A percentile compares a stretch with the other conserved stretches of the same genome.
Conservation (phyloP, 2,888 invertebrate genomes). For the Brenthis daphne region DNA sequence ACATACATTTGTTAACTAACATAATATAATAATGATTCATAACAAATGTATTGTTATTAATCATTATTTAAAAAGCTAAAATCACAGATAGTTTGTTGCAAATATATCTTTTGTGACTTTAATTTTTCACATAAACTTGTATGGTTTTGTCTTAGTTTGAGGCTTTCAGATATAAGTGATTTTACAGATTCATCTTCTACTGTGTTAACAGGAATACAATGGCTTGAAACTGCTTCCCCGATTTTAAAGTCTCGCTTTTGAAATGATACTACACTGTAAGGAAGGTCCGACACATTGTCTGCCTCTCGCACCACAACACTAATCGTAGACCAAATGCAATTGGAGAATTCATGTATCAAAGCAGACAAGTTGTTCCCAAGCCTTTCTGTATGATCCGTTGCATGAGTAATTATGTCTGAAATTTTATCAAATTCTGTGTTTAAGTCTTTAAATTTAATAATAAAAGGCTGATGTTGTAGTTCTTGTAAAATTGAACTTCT, state of each 20-base stretch:
- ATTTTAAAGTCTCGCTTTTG: constrained; percentile 74
- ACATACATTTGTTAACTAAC: too few species aligned
- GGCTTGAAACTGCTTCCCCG: constrained; percentile 68
- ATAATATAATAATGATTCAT: too few species aligned
- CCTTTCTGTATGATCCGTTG: constrained; percentile 64
- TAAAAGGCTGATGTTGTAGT: constrained; percentile 67
- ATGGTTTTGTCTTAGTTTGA: constrained; percentile 65
- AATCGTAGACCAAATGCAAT: constrained; percentile 71
- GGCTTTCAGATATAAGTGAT: constrained; percentile 71
- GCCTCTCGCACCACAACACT: constrained; percentile 64
- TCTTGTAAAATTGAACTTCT: constrained; percentile 76
- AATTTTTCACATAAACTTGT: constrained; percentile 59
- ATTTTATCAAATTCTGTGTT: constrained; percentile 72
- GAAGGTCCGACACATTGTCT: constrained; percentile 62
- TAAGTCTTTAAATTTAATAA: constrained; percentile 70
- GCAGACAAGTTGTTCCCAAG: constrained; percentile 54
- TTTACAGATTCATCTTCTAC: constrained; percentile 60
- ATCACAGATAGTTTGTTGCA: constrained; percentile 60
- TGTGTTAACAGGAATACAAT: constrained; percentile 55
- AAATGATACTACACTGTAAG: constrained; percentile 74
- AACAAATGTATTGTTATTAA: neutral
- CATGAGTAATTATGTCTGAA: constrained; percentile 63
- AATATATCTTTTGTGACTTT: constrained; percentile 60
- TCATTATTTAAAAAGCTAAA: constrained; percentile 65
- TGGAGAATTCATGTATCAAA: constrained; percentile 62